Evolutionary conservation across 1,140 invertebrate genomes (phyloP), one percentile per base, ranked within the genome.

Genomic region (Harlomillsia oculata): DNA sequence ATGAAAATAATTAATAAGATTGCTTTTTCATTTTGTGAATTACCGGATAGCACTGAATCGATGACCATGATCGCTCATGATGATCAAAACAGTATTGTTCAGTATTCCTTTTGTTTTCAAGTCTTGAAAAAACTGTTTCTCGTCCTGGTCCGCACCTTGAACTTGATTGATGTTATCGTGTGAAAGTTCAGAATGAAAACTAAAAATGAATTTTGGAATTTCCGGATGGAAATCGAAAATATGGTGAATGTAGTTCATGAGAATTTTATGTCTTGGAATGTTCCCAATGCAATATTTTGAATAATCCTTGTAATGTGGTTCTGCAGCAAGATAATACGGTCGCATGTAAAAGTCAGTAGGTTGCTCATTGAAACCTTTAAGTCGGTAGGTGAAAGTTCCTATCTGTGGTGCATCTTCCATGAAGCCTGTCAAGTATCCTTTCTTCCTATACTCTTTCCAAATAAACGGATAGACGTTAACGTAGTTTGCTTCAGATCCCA

Each of bases 281-380:
- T 81, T 80, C 4, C 87, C 87, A 34, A 90, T 72, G 68, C 92
- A 97, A 57, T 75, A 80, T 54, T 77, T 66, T 8, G 65, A 56
- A 45, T 11, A 46, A n/a, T 30, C 23, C 14, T 60, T 52, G 23
- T 68, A 65, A 18, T 66, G 60, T 21, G 76, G 74, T 44, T 81
- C 71, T 18, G 76, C 72, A 5, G 76, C 76, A 29, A 84, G 57
- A 65, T 86, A 89, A 70, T 82, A 95, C 0, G 85, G 80, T 28
- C 89, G 73, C 75, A 93, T 82, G 67, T 92, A 96, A 72, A 96
- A 91, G 73, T 95, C 84, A 0, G 90, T 89, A 0, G 92, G 93
- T 61, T 84, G 80, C 1, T 75, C 56, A 54, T 80, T 74, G 70
- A 97, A 97, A 1, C 92, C 93, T 57, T 88, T 85, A 67, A 96